Evolutionary conservation across 2,113 vertebrate genomes (phyloP).

Genomic region (Montifringilla adamsi): DNA sequence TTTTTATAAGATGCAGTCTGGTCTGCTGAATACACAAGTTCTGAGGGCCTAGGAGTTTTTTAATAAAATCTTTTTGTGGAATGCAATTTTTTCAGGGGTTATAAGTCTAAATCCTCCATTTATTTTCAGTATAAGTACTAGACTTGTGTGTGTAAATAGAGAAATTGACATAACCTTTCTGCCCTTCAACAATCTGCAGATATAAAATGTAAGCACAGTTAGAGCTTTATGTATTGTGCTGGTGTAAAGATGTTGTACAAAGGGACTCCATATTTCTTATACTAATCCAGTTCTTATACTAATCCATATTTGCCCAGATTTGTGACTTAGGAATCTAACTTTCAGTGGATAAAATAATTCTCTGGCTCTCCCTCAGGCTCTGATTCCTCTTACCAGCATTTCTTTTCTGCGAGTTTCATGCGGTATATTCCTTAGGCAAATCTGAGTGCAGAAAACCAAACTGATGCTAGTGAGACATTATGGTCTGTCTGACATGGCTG

Average conservation of each 20-base stretch:
- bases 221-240: slow-evolving; percentile 22
- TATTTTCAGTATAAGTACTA: slow-evolving; percentile 17
- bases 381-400: background rate
- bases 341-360: slow-evolving; percentile 9
- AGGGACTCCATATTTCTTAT: background rate
- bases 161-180: slow-evolving; percentile 41
- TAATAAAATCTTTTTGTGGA: background rate
- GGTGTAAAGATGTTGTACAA: background rate
- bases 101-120: slow-evolving; percentile 10
- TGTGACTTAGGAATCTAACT: background rate
- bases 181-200: background rate
- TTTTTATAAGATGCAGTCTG: background rate
- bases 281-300: slow-evolving; percentile 29
- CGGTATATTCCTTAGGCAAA: background rate
- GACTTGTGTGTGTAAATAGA: background rate
- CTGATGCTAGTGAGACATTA: background rate
- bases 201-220: background rate
- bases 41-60: background rate
- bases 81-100: background rate
- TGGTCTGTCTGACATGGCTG: background rate
- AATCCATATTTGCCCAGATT: slow-evolving; percentile 37
- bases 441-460: background rate
- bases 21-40: background rate
- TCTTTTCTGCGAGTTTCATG: background rate
- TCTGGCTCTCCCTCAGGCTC: background rate